Conservation (phyloP, 2,797 vertebrate species). For the Graptemys geographica region DNA sequence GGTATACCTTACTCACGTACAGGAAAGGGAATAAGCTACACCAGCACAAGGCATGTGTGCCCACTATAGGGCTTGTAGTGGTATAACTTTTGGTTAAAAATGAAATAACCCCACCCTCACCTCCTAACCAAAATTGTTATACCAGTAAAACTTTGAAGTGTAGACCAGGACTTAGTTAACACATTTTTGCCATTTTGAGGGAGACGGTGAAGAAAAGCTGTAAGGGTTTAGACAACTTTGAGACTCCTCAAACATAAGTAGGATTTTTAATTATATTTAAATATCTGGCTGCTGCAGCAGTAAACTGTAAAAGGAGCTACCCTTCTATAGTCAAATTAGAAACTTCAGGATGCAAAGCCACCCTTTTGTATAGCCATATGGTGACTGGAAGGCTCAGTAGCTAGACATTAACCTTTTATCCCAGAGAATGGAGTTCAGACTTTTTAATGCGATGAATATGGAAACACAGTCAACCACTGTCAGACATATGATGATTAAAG, state of each 20-base stretch:
- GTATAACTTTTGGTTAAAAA: neutral
- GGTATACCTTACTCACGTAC: neutral
- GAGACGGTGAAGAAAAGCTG: neutral
- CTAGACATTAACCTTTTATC: conserved; percentile 22
- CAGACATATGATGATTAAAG: neutral
- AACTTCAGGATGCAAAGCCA: neutral
- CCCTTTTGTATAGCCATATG: conserved; percentile 16
- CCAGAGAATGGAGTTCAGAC: neutral
- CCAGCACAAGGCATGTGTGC: neutral
- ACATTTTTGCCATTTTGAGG: neutral
- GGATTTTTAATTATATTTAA: neutral
- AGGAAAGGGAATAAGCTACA: too few species aligned
- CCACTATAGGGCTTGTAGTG: neutral
- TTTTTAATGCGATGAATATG: neutral
- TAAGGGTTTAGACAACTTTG: neutral
- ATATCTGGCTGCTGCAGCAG: neutral
- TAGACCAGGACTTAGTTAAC: neutral
- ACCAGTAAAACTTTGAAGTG: neutral
- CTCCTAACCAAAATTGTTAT: neutral
- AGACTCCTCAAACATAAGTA: neutral
- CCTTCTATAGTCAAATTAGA: neutral
- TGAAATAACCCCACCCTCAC: neutral
- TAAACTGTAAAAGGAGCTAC: neutral
- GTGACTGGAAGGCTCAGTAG: neutral
- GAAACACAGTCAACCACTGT: neutral